Base-by-base conservation (phyloP, 2,888 invertebrate genomes). In the Nematopogon swammerdamellus region DNA sequence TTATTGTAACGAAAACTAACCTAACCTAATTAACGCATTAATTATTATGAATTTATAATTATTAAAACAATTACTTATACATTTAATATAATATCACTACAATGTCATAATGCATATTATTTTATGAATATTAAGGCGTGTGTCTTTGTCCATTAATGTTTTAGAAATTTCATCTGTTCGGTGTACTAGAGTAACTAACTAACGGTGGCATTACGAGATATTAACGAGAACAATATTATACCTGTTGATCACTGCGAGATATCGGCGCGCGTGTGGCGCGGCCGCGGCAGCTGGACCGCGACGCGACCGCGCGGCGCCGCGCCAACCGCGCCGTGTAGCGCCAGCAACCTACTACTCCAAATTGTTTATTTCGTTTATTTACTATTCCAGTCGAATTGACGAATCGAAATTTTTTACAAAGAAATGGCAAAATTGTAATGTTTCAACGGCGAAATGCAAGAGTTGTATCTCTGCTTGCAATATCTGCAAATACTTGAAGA, bases 61-160 rank as follows among this genome's bases (percentile, higher is more conserved):
- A 74, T 65, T 71, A 73, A 67, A 73, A 72, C 72, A 71, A 69
- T 44, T 76, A 76, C 68, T 73, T 73, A 72, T 72, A 73, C 70
- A 72, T 70, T 72, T 74, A 59, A 72, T 76, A 75, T 74, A 69
- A 72, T 79, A 76, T 73, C 76, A 77, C 11, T 14, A 14, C 77
- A 76, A 77, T 76, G 76, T 80, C 79, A 80, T 80, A 79, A 70
- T 77, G 80, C 80, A 80, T 80, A 76, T 79, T 68, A 74, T 76
- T 36, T 80, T 76, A 70, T 73, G 73, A 77, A 54, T 55, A 48
- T 14, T 55, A 55, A 54, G 55, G 80, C 77, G 80, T 80, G 80
- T 80, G 80, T 80, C 75, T 76, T 74, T 80, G 80, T 80, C 80
- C 72, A 70, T 80, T 70, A 72, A 71, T 80, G 75, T 79, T 71